phyloP scores from a whole-genome alignment of 23 tunicate genomes.

The Trididemnum clinides region DNA sequence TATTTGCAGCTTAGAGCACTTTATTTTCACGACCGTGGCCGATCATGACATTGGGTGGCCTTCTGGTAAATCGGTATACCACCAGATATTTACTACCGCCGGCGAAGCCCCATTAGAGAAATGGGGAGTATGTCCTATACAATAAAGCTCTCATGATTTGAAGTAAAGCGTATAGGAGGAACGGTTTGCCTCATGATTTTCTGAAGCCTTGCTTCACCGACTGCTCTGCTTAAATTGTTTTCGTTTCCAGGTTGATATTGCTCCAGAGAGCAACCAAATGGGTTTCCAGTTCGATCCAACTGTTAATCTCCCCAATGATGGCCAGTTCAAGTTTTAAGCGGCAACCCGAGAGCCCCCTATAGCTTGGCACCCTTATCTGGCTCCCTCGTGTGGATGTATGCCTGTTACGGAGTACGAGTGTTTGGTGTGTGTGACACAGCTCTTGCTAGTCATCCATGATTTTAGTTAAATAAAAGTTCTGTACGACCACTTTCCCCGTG shows the following conservation, averaged over 20 bases:
- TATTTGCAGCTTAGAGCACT: too few species aligned
- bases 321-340: constrained; percentile 84
- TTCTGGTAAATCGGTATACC: too few species aligned
- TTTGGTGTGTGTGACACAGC: not conserved
- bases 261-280: constrained; percentile 28
- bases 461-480: too few species aligned
- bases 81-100: too few species aligned
- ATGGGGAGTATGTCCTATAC: too few species aligned
- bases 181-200: not conserved
- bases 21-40: too few species aligned
- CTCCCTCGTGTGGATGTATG: not conserved
- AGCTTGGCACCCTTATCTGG: not conserved
- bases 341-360: too few species aligned
- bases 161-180: not conserved
- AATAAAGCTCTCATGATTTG: not conserved
- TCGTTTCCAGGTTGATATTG: constrained; percentile 57
- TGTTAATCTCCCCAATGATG: constrained; percentile 76
- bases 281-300: constrained; percentile 93
- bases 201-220: not conserved
- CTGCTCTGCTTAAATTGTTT: not conserved
- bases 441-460: too few species aligned
- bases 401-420: not conserved
- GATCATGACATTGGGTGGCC: too few species aligned
- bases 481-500: too few species aligned
- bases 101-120: too few species aligned